phyloP scores from a whole-genome alignment of 2,113 vertebrate species.

The Brachirus orientalis region DNA sequence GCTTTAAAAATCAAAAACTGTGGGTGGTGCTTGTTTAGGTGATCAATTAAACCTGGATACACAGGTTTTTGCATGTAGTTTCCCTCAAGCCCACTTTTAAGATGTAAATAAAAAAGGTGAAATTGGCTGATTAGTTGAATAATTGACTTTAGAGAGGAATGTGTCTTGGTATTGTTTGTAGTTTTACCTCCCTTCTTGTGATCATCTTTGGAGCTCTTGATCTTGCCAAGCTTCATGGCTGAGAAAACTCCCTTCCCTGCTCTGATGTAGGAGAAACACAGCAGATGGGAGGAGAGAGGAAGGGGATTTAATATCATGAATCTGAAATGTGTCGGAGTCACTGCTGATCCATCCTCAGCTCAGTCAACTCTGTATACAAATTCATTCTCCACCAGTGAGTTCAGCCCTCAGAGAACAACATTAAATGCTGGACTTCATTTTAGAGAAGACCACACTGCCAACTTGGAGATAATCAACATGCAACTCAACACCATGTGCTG shows the following conservation, averaged over 20 bases:
- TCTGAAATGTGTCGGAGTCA: constrained; percentile 21
- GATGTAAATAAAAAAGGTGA: no score
- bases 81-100: no score
- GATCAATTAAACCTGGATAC: no score
- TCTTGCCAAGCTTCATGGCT: constrained; percentile 91
- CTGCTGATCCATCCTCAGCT: constrained; percentile 6
- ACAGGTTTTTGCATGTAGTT: no score
- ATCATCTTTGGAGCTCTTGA: constrained; percentile 85
- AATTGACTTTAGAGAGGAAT: no score
- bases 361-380: neutral
- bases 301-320: constrained; percentile 5
- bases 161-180: neutral
- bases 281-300: constrained; percentile 13
- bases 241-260: constrained; percentile 90
- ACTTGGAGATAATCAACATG: constrained; percentile 8
- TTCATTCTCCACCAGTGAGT: neutral
- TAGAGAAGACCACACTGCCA: neutral
- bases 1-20: no score
- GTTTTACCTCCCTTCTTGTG: constrained; percentile 84
- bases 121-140: no score
- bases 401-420: constrained; percentile 2
- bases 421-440: neutral
- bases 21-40: no score
- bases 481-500: constrained; percentile 38
- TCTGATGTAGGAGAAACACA: constrained; percentile 70